Base-by-base conservation (phyloP, 2,888 invertebrate genomes). In the Scaptomyza tumidula region DNA sequence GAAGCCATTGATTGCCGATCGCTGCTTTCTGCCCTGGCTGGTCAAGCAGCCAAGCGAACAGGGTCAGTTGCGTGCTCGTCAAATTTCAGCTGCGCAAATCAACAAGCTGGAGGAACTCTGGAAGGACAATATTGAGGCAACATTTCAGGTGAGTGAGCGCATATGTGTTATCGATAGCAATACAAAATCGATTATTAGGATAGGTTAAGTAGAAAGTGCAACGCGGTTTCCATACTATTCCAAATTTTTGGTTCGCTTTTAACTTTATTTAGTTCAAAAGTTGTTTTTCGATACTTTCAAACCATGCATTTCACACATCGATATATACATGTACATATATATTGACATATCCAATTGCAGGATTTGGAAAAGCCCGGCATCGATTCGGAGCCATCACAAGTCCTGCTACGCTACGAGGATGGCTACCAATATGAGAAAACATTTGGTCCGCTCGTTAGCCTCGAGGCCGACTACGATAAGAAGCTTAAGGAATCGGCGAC, bases 371-470 rank as follows among this genome's bases (percentile, higher is more conserved):
- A 98, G 90, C 99, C 99, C 0, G 99, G 99, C 0, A 97, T 99
- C 0, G 99, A 99, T 91, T 98, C 98, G 86, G 99, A 99, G 90
- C 99, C 99, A 0, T 97, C 99, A 90, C 98, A 98, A 70, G 92
- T 92, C 24, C 60, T 92, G 52, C 61, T 93, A 59, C 94, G 98
- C 77, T 99, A 99, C 90, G 99, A 99, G 92, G 99, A 99, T 93
- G 99, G 99, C 10, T 99, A 98, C 92, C 99, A 99, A 91, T 99
- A 99, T 91, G 98, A 98, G 92, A 98, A 98, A 91, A 98, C 99
- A 67, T 99, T 99, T 93, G 98, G 98, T 0, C 99, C 99, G 0
- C 93, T 99, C 35, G 98, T 99, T 0, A 97, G 98, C 90, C 93
- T 99, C 41, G 99, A 99, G 93, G 99, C 99, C 0, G 99, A 99